These are phyloP conservation scores for Platalea minor DNA, from an alignment of 2,797 vertebrate species.

Conservation along the genomic window DNA sequence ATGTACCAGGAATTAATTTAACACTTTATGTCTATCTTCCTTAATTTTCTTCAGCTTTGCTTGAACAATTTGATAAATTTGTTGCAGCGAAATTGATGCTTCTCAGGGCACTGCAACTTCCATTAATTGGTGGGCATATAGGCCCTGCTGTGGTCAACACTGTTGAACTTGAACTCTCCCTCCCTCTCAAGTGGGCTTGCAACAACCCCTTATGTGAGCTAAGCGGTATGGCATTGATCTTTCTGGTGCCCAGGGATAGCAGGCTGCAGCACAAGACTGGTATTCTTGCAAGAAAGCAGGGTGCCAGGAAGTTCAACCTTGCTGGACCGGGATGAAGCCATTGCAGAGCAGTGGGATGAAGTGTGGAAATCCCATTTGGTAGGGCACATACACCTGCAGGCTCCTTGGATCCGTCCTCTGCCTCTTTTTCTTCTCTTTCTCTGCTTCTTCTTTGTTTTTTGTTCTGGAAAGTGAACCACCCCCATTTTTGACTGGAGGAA, in stretches of 20 bases:
- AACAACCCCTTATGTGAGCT: not conserved
- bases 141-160: not conserved
- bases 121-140: not conserved
- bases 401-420: not conserved
- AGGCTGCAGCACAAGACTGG: not conserved
- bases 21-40: not conserved
- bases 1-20: not conserved
- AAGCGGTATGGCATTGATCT: not conserved
- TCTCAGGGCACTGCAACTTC: not conserved
- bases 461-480: not conserved
- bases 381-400: not conserved
- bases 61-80: not conserved
- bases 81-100: not conserved
- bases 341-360: not conserved
- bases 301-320: not conserved
- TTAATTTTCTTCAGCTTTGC: not conserved
- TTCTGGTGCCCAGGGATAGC: not conserved
- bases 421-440: not conserved
- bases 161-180: not conserved
- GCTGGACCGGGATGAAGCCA: rapidly evolving
- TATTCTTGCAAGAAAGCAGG: not conserved
- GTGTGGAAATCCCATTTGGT: not conserved
- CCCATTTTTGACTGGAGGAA: not conserved
- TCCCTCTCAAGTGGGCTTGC: not conserved
- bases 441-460: not conserved